phyloP scores from a whole-genome alignment of 2,797 vertebrate species.

The Hemitrygon akajei region DNA sequence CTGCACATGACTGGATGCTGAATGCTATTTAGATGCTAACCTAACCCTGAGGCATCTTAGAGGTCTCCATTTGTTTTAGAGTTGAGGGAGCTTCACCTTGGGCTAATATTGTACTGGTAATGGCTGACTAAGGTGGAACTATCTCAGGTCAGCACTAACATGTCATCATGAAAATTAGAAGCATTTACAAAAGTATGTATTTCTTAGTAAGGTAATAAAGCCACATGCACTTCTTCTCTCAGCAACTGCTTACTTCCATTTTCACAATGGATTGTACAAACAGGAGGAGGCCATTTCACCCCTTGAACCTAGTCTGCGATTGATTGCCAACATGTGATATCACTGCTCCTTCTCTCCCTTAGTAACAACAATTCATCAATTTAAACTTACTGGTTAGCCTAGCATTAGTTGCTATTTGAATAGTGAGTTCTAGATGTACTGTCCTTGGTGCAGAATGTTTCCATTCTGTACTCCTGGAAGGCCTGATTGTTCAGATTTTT shows the following conservation, averaged over 20 bases:
- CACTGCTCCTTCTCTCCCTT: no score
- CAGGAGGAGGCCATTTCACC: no score
- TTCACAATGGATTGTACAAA: background rate
- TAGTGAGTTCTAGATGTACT: no score
- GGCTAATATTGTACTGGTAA: background rate
- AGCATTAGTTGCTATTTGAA: no score
- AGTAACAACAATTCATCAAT: no score
- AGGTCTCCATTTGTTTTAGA: background rate
- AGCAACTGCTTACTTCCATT: background rate
- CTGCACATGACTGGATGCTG: background rate
- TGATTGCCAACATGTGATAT: no score
- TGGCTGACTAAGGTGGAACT: background rate
- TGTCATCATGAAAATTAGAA: background rate
- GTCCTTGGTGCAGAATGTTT: no score
- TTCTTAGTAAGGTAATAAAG: background rate
- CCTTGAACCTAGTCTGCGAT: no score
- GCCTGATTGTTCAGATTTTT: no score
- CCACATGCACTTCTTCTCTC: background rate
- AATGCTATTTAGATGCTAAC: background rate
- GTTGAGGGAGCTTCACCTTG: background rate
- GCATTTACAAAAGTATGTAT: background rate
- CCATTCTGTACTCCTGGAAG: no score
- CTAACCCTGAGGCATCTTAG: background rate
- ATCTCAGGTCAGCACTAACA: background rate
- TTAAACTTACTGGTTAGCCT: no score